Evolutionary conservation across 2,113 vertebrate genomes (phyloP), one percentile per base, ranked within the genome.

Genomic region (Myotis davidii): DNA sequence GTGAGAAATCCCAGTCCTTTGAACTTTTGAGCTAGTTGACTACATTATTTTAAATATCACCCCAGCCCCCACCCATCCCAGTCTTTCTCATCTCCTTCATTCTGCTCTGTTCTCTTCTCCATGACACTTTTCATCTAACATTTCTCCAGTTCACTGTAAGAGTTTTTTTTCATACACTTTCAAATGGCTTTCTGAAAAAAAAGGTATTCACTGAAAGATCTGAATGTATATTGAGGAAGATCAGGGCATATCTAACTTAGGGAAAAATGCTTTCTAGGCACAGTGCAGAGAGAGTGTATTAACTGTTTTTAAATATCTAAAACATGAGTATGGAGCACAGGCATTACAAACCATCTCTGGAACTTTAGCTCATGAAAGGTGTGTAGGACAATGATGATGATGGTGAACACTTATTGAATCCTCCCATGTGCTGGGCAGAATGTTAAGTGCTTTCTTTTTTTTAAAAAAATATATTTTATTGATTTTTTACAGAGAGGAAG

Each of bases 151-250:
- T 78, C 42, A 50, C 32, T 11, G 0, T 52, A 67, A 45, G 59
- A 45, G 74, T 61, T n/a, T 82, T 32, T 32, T 48, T 78, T 27
- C 25, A 39, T 77, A 56, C 0, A 45, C 9, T 78, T 95, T 85
- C 59, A 77, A 81, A 48, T n/a, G 18, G 9, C 32, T 95, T 94
- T 94, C 79, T 82, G 52, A 52, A 48, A 64, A 64, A 90, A 90
- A 52, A 61, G 42, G 13, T 37, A 21, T 42, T 85, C 61, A 84
- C 27, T 39, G 23, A 86, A 73, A 23, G 20, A 11, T 87, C 48
- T 52, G 61, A 64, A 27, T 67, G 6, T 70, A 12, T n/a, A 0
- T 34, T 82, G 56, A 91, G 61, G 48, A 69, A 45, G 37, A 32
- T 32, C 1, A 45, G 3, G 42, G 32, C 32, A 70, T 82, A 42